Evolutionary conservation across 1,140 invertebrate species (phyloP).

Genomic region (Zaprionus davidi): DNA sequence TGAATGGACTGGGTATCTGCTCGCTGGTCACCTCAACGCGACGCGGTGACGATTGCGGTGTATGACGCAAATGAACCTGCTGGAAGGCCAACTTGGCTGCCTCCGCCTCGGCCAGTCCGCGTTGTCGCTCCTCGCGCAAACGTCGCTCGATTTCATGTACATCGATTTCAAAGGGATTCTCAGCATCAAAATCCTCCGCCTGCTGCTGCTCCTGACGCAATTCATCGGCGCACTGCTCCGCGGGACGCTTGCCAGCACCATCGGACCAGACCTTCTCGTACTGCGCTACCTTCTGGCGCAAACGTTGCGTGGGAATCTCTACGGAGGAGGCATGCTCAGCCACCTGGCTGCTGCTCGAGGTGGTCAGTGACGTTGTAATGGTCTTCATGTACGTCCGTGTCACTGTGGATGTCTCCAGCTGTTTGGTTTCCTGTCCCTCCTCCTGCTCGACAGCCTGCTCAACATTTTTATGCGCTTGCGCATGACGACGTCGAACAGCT

Average conservation of each 20-base stretch:
- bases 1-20: constrained; percentile 68
- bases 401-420: constrained; percentile 78
- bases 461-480: constrained; percentile 63
- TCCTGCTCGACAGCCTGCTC: constrained; percentile 32
- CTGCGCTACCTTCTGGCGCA: constrained; percentile 89
- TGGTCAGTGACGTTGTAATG: constrained; percentile 71
- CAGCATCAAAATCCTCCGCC: constrained; percentile 71
- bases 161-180: constrained; percentile 84
- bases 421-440: constrained; percentile 43
- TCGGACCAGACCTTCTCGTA: constrained; percentile 91
- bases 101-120: constrained; percentile 84
- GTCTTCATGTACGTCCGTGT: constrained; percentile 78
- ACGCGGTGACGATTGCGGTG: constrained; percentile 84
- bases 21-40: constrained; percentile 72
- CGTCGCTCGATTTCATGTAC: constrained; percentile 87
- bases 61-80: constrained; percentile 86
- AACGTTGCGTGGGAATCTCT: constrained; percentile 85
- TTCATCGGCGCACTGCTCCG: constrained; percentile 62
- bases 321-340: constrained; percentile 16
- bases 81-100: constrained; percentile 86
- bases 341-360: constrained; percentile 52
- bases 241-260: constrained; percentile 51
- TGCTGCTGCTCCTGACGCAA: constrained; percentile 50
- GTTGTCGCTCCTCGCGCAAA: constrained; percentile 86
- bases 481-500: constrained; percentile 76